These are phyloP conservation scores for Tachyglossus aculeatus DNA, from an alignment of 2,797 vertebrate species.

Conservation along the genomic window DNA sequence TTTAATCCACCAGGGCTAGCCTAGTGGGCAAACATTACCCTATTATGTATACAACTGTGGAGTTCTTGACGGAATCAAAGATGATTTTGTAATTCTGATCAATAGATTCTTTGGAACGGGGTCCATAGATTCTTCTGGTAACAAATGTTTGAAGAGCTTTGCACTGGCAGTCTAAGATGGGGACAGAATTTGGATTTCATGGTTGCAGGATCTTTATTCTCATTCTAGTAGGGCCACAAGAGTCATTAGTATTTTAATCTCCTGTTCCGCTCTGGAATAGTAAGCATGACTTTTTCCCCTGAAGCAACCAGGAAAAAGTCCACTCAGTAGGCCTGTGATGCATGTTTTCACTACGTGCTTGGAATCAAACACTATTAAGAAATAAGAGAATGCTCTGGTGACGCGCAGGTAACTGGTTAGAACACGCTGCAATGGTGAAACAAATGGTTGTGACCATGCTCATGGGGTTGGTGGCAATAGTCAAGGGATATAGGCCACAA, in stretches of 20 bases:
- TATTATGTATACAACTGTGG: conserved; percentile 2
- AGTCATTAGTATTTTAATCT: conserved; percentile 36
- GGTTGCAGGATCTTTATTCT: conserved; percentile 1
- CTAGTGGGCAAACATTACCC: conserved; percentile 27
- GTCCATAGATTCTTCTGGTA: conserved; percentile 15
- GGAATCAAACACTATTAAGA: too few species aligned
- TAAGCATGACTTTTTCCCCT: conserved; percentile 34
- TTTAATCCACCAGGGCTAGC: conserved; percentile 8
- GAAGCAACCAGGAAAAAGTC: too few species aligned
- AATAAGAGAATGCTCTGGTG: too few species aligned
- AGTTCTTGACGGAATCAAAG: conserved; percentile 6
- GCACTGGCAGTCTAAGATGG: neutral
- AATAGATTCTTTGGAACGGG: neutral
- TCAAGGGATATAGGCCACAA: too few species aligned
- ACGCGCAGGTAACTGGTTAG: too few species aligned
- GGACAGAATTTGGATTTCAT: neutral
- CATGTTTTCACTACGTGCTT: too few species aligned
- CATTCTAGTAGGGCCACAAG: conserved; percentile 30
- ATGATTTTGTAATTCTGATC: conserved; percentile 7
- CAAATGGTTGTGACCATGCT: too few species aligned
- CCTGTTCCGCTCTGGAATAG: conserved; percentile 19
- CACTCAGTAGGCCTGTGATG: too few species aligned
- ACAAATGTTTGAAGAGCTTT: conserved; percentile 29
- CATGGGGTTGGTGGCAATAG: too few species aligned
- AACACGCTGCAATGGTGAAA: too few species aligned